These are phyloP conservation scores for Galagoides demidoff DNA, from an alignment of 2,797 vertebrate species.

Conservation along the genomic window DNA sequence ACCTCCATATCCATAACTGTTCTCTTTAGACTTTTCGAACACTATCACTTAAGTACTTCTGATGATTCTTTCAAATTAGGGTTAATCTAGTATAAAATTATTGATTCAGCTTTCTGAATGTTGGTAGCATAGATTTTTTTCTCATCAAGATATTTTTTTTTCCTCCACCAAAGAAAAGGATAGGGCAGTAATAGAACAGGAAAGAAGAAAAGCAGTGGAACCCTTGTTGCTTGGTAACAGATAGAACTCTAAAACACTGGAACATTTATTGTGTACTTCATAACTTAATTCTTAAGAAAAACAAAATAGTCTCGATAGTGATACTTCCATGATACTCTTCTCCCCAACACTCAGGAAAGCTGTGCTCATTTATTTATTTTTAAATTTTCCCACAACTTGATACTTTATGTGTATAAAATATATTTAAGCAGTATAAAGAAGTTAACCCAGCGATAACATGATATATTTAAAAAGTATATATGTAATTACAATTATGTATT, in stretches of 20 bases:
- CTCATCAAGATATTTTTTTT: neutral
- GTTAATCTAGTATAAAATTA: slow-evolving; percentile 26
- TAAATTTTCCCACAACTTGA: slow-evolving; percentile 20
- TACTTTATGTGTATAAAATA: neutral
- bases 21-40: neutral
- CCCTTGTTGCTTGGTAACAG: slow-evolving; percentile 67
- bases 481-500: neutral
- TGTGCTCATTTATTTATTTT: neutral
- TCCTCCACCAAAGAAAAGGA: slow-evolving; percentile 28
- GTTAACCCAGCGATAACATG: neutral
- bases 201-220: neutral
- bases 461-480: neutral
- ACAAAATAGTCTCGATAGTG: neutral
- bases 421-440: slow-evolving; percentile 36
- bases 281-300: slow-evolving; percentile 29
- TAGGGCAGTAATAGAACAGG: slow-evolving; percentile 22
- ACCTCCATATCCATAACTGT: neutral
- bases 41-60: slow-evolving; percentile 25
- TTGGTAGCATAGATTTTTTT: neutral
- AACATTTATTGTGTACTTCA: neutral
- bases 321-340: neutral
- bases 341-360: slow-evolving; percentile 25
- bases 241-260: slow-evolving; percentile 64
- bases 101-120: slow-evolving; percentile 1
- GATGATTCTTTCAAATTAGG: neutral